phyloP scores from a whole-genome alignment of 2,888 invertebrate species.

The Abrostola tripartita region DNA sequence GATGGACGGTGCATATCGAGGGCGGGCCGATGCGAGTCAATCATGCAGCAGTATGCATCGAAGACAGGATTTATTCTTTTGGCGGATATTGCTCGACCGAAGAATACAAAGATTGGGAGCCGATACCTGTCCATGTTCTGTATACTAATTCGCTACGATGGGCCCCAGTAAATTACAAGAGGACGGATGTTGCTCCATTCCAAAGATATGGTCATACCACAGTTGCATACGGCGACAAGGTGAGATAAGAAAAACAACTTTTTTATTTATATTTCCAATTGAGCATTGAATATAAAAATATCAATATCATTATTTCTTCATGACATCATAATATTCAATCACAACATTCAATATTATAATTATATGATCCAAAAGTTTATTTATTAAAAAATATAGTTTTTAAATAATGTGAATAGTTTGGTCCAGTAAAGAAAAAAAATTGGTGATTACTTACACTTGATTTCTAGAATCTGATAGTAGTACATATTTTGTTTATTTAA shows the following conservation, averaged over 20 bases:
- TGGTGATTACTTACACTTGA: no score
- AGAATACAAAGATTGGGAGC: slow-evolving; percentile 91
- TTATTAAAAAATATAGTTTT: no score
- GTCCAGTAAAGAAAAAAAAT: no score
- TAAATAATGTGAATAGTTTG: no score
- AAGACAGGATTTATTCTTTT: slow-evolving; percentile 94
- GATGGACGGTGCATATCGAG: slow-evolving; percentile 95
- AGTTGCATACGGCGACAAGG: slow-evolving; percentile 92
- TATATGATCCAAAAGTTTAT: no score
- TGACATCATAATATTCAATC: no score
- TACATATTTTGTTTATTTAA: no score
- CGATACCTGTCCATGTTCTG: slow-evolving; percentile 96
- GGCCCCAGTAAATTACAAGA: slow-evolving; percentile 86
- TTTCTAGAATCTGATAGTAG: no score
- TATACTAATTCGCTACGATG: slow-evolving; percentile 91
- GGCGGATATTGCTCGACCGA: slow-evolving; percentile 97
- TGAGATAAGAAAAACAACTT: slow-evolving; percentile 54
- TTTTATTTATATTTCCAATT: slow-evolving; percentile 6
- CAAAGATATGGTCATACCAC: slow-evolving; percentile 98
- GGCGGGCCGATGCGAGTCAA: slow-evolving; percentile 97
- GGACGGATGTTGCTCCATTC: slow-evolving; percentile 90
- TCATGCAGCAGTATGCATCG: slow-evolving; percentile 95
- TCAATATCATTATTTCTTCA: no score
- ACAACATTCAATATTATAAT: no score
- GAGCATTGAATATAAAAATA: no score